Percentiles rank a stretch among this genome's conserved stretches.
Conservation (phyloP, 2,888 invertebrate species). For the Clepsis dumicolana region DNA sequence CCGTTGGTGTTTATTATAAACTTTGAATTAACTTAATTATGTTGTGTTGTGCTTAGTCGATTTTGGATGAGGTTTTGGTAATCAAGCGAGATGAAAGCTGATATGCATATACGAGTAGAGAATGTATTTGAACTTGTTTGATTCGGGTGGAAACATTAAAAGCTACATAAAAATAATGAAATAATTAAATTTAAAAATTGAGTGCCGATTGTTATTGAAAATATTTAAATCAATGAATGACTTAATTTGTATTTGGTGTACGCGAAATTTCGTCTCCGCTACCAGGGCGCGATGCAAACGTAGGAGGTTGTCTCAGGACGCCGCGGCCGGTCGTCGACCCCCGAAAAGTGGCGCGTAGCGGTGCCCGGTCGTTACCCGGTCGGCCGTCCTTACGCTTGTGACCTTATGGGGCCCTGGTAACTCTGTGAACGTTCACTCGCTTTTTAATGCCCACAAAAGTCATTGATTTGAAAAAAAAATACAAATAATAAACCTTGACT, state of each 20-base stretch:
- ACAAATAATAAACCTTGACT: background rate
- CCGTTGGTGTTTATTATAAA: background rate
- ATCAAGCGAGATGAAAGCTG: background rate
- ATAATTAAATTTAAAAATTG: too few relatives aligned
- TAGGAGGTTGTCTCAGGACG: constrained; percentile 77
- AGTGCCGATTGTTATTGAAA: background rate
- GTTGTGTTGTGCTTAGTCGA: background rate
- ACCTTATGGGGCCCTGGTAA: constrained; percentile 82
- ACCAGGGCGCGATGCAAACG: constrained; percentile 66
- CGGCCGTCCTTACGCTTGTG: constrained; percentile 74
- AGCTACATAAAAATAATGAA: too few relatives aligned
- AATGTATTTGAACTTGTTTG: too few relatives aligned
- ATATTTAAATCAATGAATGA: constrained; percentile 2
- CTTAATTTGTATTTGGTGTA: constrained; percentile 13
- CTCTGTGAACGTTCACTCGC: constrained; percentile 46
- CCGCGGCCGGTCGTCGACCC: constrained; percentile 77
- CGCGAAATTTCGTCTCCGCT: constrained; percentile 50
- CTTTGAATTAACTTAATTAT: background rate
- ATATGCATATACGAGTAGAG: too few relatives aligned
- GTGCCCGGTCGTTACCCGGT: constrained; percentile 83
- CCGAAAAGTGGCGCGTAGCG: constrained; percentile 81
- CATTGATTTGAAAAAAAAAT: constrained; percentile 2
- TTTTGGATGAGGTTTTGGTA: background rate
- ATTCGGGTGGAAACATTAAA: too few relatives aligned
- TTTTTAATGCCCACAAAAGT: constrained; percentile 22